Conservation (phyloP, 2,113 vertebrate genomes). For the human region DNA sequence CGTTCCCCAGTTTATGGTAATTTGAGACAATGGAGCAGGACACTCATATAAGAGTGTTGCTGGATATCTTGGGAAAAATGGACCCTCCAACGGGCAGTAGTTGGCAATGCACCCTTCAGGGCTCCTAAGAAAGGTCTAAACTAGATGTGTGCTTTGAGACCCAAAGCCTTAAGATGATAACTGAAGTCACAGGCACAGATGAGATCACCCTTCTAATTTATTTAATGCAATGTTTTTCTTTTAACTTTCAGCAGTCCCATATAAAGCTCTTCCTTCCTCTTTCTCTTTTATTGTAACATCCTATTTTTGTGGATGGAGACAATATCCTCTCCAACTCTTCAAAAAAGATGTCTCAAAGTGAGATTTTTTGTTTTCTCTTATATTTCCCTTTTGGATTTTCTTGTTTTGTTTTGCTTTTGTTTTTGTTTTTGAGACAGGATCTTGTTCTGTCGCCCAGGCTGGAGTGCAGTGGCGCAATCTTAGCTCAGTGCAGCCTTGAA, state of each 20-base stretch:
- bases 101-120: not conserved
- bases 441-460: not conserved
- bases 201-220: not conserved
- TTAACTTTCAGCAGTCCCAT: not conserved
- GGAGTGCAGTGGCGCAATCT: not conserved
- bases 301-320: not conserved
- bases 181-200: not conserved
- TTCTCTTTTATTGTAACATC: not conserved
- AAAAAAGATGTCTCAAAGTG: not conserved
- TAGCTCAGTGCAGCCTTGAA: not conserved
- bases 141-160: fast-evolving
- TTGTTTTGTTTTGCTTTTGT: too few relatives aligned
- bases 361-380: not conserved
- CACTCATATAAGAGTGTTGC: not conserved
- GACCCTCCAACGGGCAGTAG: too few relatives aligned
- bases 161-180: too few relatives aligned
- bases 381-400: not conserved
- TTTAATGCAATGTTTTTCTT: too few relatives aligned
- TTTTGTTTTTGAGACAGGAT: not conserved
- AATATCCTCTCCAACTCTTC: not conserved
- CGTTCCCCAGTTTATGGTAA: too few relatives aligned
- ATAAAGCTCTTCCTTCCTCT: not conserved
- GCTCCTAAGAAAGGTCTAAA: not conserved
- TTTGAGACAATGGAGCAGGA: not conserved
- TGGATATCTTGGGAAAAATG: too few relatives aligned